Percentiles rank a stretch among this genome's conserved stretches.
Evolutionary conservation across 2,888 invertebrate species (phyloP).

Genomic region (Slavum lentiscoides): DNA sequence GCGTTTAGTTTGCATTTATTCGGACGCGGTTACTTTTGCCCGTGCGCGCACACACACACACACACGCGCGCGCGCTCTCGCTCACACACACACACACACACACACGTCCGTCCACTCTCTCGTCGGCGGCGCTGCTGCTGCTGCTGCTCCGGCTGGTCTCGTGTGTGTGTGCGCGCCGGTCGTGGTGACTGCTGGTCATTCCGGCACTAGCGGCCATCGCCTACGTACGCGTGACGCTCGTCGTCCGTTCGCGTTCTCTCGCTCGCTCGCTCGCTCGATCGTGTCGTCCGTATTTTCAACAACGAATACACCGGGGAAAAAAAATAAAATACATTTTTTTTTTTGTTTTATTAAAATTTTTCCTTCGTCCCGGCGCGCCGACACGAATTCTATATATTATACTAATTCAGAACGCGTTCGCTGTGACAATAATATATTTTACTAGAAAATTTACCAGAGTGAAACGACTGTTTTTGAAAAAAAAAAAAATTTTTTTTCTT

Average conservation of each 20-base stretch:
- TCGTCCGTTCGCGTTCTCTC: conserved; percentile 15
- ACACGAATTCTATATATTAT: too few species aligned
- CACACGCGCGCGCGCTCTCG: conserved; percentile 2
- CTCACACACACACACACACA: not conserved
- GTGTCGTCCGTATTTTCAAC: not conserved
- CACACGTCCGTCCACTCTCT: conserved; percentile 3
- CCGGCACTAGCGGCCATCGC: conserved; percentile 49
- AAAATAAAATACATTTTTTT: too few species aligned
- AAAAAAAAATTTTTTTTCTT: too few species aligned
- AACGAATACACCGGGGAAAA: too few species aligned
- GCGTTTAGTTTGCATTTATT: conserved; percentile 50
- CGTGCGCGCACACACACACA: conserved; percentile 10
- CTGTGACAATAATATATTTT: too few species aligned
- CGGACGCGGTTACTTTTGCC: conserved; percentile 50
- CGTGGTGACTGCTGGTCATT: conserved; percentile 38
- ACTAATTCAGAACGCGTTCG: too few species aligned
- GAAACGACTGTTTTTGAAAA: too few species aligned
- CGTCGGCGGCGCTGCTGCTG: not conserved
- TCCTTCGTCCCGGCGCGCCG: too few species aligned
- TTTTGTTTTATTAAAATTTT: too few species aligned
- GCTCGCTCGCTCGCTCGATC: not conserved
- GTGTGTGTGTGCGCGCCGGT: not conserved
- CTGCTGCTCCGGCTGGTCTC: conserved; percentile 1
- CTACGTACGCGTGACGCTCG: conserved; percentile 39
- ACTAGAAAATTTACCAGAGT: too few species aligned